Evolutionary conservation across 1,140 invertebrate species (phyloP), one percentile per base, ranked within the genome.

Genomic region (Sarcophaga bullata): DNA sequence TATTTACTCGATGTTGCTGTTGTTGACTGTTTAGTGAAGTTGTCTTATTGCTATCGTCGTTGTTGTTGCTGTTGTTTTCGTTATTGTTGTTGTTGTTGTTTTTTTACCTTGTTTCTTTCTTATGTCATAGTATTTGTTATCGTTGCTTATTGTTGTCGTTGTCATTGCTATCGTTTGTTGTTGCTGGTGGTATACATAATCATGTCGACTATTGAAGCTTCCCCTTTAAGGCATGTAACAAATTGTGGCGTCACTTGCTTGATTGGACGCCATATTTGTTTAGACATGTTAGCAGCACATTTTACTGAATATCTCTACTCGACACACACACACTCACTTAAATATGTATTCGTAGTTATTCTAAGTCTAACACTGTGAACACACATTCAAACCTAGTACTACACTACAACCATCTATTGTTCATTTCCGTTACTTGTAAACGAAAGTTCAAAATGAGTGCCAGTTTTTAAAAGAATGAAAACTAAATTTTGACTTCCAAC

Each of bases 181-280:
- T 72, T 72, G 62, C 62, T 72, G 19, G 19, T 72, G 62, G 17
- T 25, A 8, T 50, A 78, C 37, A 78, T 78, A 78, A 78, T 78
- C 75, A 78, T 78, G 75, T 78, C 75, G 48, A 68, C 62, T 50
- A 78, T 78, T 78, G 75, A 78, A 78, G 75, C 62, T 78, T 78
- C 75, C 75, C 75, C 75, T 78, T 78, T 78, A 78, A 78, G 75
- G 75, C 75, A 78, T 78, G 75, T 78, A 78, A 78, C 75, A 78
- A 78, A 78, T 78, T 78, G 75, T 78, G 75, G 75, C 75, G 49
- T 78, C 75, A 78, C 75, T 78, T 78, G 75, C 75, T 78, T 78
- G 75, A 78, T 78, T 78, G 75, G 75, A 78, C 75, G 75, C 75
- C 75, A 78, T 78, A 78, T 78, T 78, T 78, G 75, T 78, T 78